Base-by-base conservation (phyloP, 2,113 vertebrate species). In the Misgurnus anguillicaudatus region DNA sequence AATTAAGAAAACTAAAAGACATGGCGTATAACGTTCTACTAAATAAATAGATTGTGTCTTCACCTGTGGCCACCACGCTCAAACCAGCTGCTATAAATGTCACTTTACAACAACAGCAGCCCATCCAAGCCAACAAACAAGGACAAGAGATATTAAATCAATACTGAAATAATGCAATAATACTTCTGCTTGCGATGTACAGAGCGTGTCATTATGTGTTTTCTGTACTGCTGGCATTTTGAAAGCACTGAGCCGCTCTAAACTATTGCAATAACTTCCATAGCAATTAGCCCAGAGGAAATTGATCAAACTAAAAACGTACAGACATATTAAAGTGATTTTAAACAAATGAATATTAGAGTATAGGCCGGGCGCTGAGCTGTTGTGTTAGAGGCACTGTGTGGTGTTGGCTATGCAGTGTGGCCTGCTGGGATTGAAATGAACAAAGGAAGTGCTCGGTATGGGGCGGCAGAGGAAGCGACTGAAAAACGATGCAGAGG, bases 401-500 rank as follows among this genome's bases (percentile, higher is more conserved):
- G 68, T 39, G 48, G 47, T 62, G n/a, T 36, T 72, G 78, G 62
- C 47, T 48, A 17, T 51, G 48, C 48, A 48, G 61, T 60, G 62
- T 6, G 31, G 64, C 79, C 64, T 70, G 80, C 74, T 74, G 75
- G 77, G 79, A 78, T 63, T 73, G 55, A 76, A 81, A 81, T 65
- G 79, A 80, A 81, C 79, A 78, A 72, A 65, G 79, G 69, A 84
- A 80, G 63, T 53, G 69, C 70, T 31, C 69, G 39, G 57, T 74
- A 63, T 62, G 75, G 75, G 78, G 57, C 24, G 58, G 57, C 68
- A 62, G 75, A 75, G 57, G 57, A 74, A 62, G 55, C 39, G 14
- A 17, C 41, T 9, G n/a, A 42, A 45, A 77, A 57, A 57, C 1
- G 53, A 57, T 19, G n/a, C 53, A 47, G 10, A 41, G 62, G 42